Evolutionary conservation across 1,140 invertebrate genomes (phyloP).

Genomic region (Parasteatoda tepidariorum): DNA sequence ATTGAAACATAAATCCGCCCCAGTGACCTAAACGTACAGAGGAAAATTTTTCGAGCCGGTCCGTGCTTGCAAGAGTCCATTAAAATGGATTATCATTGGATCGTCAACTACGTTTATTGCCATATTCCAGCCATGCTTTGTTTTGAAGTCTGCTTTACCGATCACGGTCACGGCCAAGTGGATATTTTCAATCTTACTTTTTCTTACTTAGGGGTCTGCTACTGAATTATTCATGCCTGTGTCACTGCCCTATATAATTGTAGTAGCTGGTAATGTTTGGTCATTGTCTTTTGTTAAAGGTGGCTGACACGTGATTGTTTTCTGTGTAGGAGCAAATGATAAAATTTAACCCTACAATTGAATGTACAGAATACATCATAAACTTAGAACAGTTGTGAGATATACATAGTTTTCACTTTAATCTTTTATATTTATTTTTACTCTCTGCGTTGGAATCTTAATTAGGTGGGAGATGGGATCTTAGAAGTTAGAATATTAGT

Average conservation of each 20-base stretch:
- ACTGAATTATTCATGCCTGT: constrained; percentile 23
- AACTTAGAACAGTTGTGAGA: no score
- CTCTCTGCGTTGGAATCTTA: no score
- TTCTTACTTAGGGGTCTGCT: background rate
- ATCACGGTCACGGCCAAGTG: constrained; percentile 34
- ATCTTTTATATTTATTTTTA: no score
- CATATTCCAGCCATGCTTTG: background rate
- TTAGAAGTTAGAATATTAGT: no score
- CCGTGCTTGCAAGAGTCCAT: background rate
- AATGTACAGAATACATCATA: no score
- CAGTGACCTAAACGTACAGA: constrained; percentile 16
- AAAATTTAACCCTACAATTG: no score
- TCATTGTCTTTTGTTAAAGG: background rate
- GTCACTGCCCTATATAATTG: constrained; percentile 41
- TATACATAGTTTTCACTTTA: no score
- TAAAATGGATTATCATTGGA: constrained; percentile 12
- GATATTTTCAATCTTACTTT: constrained; percentile 13
- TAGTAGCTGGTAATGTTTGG: background rate
- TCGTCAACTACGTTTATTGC: background rate
- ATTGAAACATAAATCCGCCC: no score
- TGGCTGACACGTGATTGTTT: background rate
- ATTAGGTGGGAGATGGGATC: no score
- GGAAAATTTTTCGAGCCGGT: background rate
- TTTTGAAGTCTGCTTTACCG: background rate
- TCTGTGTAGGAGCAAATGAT: no score